A percentile compares a stretch with the other conserved stretches of the same genome.
These are phyloP conservation scores for Solea senegalensis DNA, from an alignment of 2,113 vertebrate species.

Conservation along the genomic window DNA sequence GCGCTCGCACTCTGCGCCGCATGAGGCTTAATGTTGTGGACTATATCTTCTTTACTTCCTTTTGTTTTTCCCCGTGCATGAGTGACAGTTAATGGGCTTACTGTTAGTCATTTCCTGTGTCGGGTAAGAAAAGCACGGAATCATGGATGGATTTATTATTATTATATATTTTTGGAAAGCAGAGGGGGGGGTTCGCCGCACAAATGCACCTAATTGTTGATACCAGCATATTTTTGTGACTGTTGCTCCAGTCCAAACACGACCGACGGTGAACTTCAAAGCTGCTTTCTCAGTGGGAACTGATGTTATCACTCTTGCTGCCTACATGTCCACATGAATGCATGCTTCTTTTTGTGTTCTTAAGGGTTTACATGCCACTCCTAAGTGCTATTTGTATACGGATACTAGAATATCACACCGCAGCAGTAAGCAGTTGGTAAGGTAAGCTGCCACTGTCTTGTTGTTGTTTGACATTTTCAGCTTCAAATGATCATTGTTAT, in stretches of 20 bases:
- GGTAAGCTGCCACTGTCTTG: too few species aligned
- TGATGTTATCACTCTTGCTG: constrained; percentile 55
- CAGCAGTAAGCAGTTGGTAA: too few species aligned
- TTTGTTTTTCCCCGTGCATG: neutral
- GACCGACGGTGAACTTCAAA: constrained; percentile 33
- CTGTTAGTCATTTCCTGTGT: neutral
- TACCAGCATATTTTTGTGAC: constrained; percentile 15
- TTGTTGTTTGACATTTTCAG: too few species aligned
- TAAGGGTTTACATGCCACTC: neutral
- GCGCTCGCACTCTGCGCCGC: neutral
- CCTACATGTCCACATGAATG: constrained; percentile 31
- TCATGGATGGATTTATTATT: neutral
- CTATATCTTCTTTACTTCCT: neutral
- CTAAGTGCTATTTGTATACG: neutral
- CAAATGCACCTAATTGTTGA: constrained; percentile 21
- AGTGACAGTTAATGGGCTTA: neutral
- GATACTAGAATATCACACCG: neutral
- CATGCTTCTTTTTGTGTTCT: constrained; percentile 4
- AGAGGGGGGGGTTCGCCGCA: neutral
- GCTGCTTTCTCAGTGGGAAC: constrained; percentile 3
- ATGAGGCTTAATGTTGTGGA: neutral
- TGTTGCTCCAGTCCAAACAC: constrained; percentile 9
- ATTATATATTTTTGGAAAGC: neutral
- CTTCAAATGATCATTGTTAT: too few species aligned
- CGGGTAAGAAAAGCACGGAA: neutral